These are phyloP conservation scores for Tetranychus cinnabarinus DNA, from an alignment of 1,140 invertebrate species.

Conservation along the genomic window DNA sequence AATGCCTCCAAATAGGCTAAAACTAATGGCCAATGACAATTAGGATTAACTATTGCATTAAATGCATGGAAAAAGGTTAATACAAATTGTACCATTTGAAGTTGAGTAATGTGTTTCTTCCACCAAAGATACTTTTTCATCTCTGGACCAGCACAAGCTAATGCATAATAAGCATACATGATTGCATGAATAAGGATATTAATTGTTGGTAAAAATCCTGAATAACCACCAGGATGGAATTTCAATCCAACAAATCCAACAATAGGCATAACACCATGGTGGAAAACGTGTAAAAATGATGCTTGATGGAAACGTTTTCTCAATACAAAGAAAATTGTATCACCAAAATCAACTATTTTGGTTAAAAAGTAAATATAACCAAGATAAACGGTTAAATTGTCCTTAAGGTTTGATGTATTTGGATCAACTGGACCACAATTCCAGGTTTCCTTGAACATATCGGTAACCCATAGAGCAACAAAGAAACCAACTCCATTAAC, in stretches of 20 bases:
- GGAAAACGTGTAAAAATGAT: slow-evolving; percentile 26
- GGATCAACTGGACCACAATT: neutral
- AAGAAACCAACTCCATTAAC: neutral
- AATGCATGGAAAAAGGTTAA: neutral
- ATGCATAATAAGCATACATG: slow-evolving; percentile 30
- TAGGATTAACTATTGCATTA: neutral
- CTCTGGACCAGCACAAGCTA: slow-evolving; percentile 27
- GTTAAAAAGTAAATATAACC: slow-evolving; percentile 25
- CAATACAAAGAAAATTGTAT: slow-evolving; percentile 26
- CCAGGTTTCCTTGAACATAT: neutral
- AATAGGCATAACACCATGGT: slow-evolving; percentile 18
- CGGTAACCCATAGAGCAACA: neutral
- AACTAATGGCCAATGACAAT: slow-evolving; percentile 1
- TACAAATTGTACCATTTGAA: slow-evolving; percentile 24
- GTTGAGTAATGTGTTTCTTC: slow-evolving; percentile 30
- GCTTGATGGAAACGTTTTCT: slow-evolving; percentile 25
- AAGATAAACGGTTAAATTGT: neutral
- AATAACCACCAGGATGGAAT: neutral
- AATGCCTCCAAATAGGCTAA: neutral
- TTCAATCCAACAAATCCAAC: slow-evolving; percentile 1
- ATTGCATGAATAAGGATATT: slow-evolving; percentile 33
- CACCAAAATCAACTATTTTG: slow-evolving; percentile 24
- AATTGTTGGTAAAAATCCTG: slow-evolving; percentile 23
- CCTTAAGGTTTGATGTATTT: neutral
- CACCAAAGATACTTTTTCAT: slow-evolving; percentile 31